A percentile compares a stretch with the other conserved stretches of the same genome.
Conservation (phyloP, 2,113 vertebrate species). For the Aix galericulata region DNA sequence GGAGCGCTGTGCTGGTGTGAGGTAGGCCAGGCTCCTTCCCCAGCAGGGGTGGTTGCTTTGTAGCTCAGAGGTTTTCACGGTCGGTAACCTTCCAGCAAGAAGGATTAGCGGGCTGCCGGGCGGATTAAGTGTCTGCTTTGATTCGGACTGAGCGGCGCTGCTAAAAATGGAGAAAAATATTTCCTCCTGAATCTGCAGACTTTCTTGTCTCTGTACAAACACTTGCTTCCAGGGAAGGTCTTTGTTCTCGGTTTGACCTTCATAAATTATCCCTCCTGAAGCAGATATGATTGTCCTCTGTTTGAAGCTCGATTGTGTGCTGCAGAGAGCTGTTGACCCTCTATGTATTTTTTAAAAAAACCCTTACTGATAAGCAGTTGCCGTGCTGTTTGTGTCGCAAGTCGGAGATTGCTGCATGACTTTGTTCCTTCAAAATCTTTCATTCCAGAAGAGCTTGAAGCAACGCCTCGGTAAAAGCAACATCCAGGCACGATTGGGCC, state of each 20-base stretch:
- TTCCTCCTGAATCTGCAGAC: not conserved
- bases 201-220: not conserved
- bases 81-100: not conserved
- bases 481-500: constrained; percentile 94
- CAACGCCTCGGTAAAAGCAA: constrained; percentile 97
- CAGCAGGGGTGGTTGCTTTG: not conserved
- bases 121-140: not conserved
- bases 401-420: constrained; percentile 22
- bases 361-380: accelerated
- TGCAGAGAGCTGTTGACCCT: not conserved
- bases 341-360: not conserved
- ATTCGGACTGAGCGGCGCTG: not conserved
- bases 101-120: not conserved
- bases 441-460: constrained; percentile 90
- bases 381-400: not conserved
- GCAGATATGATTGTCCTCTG: not conserved
- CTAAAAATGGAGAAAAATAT: not conserved
- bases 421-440: constrained; percentile 59
- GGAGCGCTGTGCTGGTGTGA: accelerated
- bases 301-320: not conserved
- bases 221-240: not conserved
- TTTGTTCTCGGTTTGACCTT: not conserved
- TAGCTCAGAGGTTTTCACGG: not conserved
- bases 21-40: not conserved
- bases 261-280: not conserved